Percentiles rank a stretch among this genome's conserved stretches.
These are phyloP conservation scores for Polylopha cassiicola DNA, from an alignment of 2,888 invertebrate species.

Conservation along the genomic window DNA sequence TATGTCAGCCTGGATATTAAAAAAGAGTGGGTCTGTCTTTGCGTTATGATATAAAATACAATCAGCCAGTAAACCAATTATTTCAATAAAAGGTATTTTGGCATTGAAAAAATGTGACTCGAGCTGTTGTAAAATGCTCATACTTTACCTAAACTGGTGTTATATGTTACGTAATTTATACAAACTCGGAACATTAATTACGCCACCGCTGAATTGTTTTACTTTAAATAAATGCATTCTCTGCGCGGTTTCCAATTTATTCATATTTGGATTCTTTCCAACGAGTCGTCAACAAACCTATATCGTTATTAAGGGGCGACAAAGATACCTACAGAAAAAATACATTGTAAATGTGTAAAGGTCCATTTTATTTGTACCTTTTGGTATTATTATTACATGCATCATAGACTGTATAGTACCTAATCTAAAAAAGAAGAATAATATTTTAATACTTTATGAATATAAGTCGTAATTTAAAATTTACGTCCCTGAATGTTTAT, in stretches of 20 bases:
- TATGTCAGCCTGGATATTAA: too few relatives aligned
- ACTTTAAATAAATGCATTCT: slow-evolving; percentile 31
- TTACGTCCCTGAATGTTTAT: too few relatives aligned
- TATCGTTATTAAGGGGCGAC: slow-evolving; percentile 27
- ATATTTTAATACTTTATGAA: too few relatives aligned
- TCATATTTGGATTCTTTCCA: slow-evolving; percentile 30
- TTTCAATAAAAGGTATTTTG: background rate
- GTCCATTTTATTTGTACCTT: too few relatives aligned
- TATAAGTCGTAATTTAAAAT: too few relatives aligned
- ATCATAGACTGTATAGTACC: too few relatives aligned
- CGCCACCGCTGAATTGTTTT: slow-evolving; percentile 32
- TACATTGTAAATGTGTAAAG: too few relatives aligned
- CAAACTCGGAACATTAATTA: slow-evolving; percentile 6
- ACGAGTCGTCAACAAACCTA: slow-evolving; percentile 26
- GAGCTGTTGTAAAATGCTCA: slow-evolving; percentile 1
- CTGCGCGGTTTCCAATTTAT: slow-evolving; percentile 24
- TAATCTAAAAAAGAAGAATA: too few relatives aligned
- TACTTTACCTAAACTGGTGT: slow-evolving; percentile 2
- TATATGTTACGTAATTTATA: slow-evolving; percentile 5
- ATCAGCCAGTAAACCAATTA: background rate
- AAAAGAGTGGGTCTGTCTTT: background rate
- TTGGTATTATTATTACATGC: too few relatives aligned
- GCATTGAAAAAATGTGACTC: slow-evolving; percentile 4
- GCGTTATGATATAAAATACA: background rate
- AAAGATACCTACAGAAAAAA: too few relatives aligned